Conservation (phyloP, 2,797 vertebrate genomes). For the Sylvia borin region DNA sequence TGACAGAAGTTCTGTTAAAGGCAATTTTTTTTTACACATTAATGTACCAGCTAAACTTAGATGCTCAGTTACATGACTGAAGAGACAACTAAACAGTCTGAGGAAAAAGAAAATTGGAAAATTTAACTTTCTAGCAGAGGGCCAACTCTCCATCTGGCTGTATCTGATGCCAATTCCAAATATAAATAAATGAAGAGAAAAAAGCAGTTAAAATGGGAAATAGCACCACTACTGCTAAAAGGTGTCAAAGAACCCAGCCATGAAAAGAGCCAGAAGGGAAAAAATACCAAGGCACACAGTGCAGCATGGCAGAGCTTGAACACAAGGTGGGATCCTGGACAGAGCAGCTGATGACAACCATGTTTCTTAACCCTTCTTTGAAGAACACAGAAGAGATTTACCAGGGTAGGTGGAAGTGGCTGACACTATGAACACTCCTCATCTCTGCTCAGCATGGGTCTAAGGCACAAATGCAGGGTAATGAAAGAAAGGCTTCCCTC, state of each 20-base stretch:
- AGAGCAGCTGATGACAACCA: neutral
- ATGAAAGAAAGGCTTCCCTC: neutral
- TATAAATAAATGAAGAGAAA: constrained; percentile 23
- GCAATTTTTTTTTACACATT: neutral
- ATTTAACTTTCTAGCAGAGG: neutral
- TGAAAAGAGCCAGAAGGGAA: neutral
- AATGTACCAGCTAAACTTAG: constrained; percentile 23
- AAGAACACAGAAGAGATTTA: neutral
- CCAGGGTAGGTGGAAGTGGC: neutral
- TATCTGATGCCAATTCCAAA: neutral
- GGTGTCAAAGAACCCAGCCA: neutral
- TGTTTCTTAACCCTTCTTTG: neutral
- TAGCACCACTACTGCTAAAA: neutral
- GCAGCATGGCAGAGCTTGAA: neutral
- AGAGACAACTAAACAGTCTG: neutral
- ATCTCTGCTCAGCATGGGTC: neutral
- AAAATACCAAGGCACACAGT: neutral
- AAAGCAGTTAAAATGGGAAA: neutral
- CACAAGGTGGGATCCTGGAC: neutral
- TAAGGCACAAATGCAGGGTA: neutral
- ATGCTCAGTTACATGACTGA: neutral
- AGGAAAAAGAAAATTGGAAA: constrained; percentile 17
- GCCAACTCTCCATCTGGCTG: constrained; percentile 38
- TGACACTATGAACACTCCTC: neutral
- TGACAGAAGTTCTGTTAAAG: constrained; percentile 18